A percentile compares a stretch with the other conserved stretches of the same genome.
Evolutionary conservation across 1,140 invertebrate genomes (phyloP).

Genomic region (Coenobita brevimanus): DNA sequence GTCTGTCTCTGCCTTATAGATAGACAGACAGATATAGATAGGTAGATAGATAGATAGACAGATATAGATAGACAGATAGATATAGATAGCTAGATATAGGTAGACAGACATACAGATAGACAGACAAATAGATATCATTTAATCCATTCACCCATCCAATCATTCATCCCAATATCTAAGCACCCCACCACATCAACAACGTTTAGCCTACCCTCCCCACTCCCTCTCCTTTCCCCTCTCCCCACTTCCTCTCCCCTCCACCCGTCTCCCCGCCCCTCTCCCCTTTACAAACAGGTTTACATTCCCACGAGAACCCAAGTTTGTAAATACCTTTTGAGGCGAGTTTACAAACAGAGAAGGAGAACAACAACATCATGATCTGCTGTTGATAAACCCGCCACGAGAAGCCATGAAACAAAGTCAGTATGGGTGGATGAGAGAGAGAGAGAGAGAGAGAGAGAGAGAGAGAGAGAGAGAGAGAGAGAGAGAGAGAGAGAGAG

Average conservation of each 20-base stretch:
- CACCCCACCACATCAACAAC: neutral
- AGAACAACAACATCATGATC: conserved; percentile 65
- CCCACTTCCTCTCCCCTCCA: neutral
- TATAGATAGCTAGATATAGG: no score
- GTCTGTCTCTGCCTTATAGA: no score
- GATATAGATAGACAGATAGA: no score
- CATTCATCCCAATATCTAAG: no score
- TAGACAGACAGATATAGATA: no score
- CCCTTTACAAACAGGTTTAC: conserved; percentile 61
- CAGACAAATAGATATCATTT: no score
- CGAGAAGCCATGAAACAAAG: conserved; percentile 47
- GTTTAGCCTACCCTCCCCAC: neutral
- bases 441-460: conserved; percentile 5
- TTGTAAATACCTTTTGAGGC: conserved; percentile 64
- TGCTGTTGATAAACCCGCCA: conserved; percentile 64
- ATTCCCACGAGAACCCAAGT: conserved; percentile 57
- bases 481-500: conserved; percentile 8
- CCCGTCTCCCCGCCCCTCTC: neutral
- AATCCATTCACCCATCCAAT: no score
- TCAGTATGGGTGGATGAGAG: conserved; percentile 8
- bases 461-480: conserved; percentile 16
- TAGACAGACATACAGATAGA: no score
- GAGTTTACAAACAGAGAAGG: conserved; percentile 57
- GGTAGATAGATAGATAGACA: no score
- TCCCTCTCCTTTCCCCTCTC: neutral